phyloP scores from a whole-genome alignment of 1,140 invertebrate genomes.

The Pemphigus obesinymphae region DNA sequence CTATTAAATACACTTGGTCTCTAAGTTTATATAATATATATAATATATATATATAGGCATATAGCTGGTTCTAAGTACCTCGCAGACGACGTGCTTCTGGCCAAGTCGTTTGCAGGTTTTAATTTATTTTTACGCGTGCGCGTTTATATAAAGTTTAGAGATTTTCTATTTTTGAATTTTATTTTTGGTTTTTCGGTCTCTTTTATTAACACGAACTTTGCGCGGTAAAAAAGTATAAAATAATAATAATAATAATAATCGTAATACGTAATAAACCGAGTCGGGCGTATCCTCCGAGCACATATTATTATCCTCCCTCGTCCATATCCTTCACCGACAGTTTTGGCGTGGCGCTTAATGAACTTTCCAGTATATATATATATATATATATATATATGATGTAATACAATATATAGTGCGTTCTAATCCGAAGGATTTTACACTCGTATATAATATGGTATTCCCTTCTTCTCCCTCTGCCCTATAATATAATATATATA shows the following conservation, averaged over 20 bases:
- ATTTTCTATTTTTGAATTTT: no score
- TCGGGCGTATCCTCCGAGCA: background rate
- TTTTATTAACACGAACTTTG: background rate
- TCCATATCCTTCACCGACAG: background rate
- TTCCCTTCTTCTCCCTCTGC: no score
- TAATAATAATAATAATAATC: no score
- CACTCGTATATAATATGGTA: background rate
- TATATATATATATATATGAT: no score
- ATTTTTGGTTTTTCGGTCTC: background rate
- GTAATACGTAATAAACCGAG: background rate
- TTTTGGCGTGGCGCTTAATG: background rate
- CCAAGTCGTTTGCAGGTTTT: background rate
- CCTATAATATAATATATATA: no score
- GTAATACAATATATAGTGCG: background rate
- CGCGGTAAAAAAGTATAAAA: background rate
- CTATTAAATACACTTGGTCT: no score
- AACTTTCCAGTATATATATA: no score
- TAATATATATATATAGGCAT: background rate
- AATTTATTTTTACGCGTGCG: background rate
- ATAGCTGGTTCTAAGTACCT: background rate
- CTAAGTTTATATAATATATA: background rate
- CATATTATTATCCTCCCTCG: background rate
- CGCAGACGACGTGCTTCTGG: no score
- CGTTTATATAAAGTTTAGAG: background rate
- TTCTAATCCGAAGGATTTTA: background rate